Base-by-base conservation (phyloP, 2,113 vertebrate genomes). In the Etia nguti region DNA sequence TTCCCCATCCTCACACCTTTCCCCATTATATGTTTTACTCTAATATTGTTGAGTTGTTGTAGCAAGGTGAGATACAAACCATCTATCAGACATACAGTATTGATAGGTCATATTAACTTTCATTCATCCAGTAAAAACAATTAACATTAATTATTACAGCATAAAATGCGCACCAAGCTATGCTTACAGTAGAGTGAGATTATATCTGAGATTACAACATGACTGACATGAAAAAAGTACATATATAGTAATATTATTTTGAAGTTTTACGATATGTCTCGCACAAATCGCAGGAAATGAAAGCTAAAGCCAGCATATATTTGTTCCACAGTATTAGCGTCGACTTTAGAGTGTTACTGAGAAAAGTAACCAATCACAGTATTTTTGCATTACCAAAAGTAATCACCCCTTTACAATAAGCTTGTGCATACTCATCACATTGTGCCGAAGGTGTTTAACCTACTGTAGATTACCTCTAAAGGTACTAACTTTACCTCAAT, bases 1-100 rank as follows among this genome's bases (percentile, higher is more conserved):
- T 38, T 26, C 8, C 5, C 0, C 1, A 26, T 11, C 1, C 6
- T 46, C 0, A 73, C 41, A 18, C 68, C 22, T n/a, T n/a, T 73
- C 16, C 22, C 5, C 41, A 46, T 46, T 73, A 46, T 18, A 46
- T 73, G 5, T 73, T 73, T 46, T 26, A 46, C 22, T 73, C 8
- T 2, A 73, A 26, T 18, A 73, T 1, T 11, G 3, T 15, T 29
- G 38, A 46, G 68, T 1, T 73, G 22, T 29, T 75, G 68, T 48
- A 75, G 24, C 15, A 73, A 48, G 36, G 36, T 70, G 38, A 43
- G n/a, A 16, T 70, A 70, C 13, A 70, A 70, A 70, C n/a, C 12
- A 6, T 24, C 8, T 43, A 0, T 70, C 65, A 3, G 12, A 70
- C 65, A 16, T 38, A 22, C 10, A 65, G 20, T 65, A 38, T 65